Conservation (phyloP, 2,113 vertebrate genomes). For the Muntiacus reevesi region DNA sequence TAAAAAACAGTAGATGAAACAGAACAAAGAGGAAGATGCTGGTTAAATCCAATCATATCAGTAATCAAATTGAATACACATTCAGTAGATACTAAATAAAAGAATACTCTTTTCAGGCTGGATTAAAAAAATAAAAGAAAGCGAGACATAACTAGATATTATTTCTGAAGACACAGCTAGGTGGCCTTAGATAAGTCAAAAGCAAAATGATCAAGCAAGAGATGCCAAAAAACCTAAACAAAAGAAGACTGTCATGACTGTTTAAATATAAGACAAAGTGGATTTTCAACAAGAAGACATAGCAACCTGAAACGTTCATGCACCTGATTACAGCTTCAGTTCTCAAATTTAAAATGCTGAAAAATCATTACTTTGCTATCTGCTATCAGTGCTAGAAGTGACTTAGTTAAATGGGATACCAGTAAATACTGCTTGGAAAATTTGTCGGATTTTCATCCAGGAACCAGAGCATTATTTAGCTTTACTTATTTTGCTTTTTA, state of each 20-base stretch:
- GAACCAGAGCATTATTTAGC: background rate
- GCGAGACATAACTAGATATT: background rate
- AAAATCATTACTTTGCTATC: background rate
- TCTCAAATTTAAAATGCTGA: background rate
- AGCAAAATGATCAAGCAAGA: background rate
- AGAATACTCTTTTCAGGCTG: background rate
- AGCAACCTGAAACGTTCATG: background rate
- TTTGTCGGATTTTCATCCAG: background rate
- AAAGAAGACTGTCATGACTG: background rate
- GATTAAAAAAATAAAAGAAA: background rate
- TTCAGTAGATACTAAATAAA: background rate
- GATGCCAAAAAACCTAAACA: background rate
- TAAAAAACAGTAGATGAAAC: background rate
- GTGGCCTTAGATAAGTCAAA: background rate
- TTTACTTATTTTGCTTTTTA: background rate
- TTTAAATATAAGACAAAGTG: background rate
- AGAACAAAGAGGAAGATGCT: background rate
- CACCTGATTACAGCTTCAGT: background rate
- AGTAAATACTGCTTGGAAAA: background rate
- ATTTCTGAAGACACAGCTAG: background rate
- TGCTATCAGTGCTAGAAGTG: background rate
- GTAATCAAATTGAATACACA: background rate
- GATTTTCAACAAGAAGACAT: background rate
- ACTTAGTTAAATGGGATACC: background rate
- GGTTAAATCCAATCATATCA: background rate